Conservation (phyloP, 1,140 invertebrate genomes). For the Mylabris phalerata region DNA sequence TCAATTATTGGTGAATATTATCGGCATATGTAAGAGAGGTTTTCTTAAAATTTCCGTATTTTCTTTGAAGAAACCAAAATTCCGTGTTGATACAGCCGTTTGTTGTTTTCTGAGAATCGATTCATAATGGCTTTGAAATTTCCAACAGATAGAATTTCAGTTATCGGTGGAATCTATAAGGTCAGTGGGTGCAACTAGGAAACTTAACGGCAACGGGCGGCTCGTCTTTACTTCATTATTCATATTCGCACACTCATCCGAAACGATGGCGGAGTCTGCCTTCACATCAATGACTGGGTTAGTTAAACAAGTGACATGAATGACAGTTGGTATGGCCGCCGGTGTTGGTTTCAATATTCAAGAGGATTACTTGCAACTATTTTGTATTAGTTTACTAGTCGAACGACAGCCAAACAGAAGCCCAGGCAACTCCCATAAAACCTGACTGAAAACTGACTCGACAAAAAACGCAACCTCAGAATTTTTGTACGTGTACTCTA, state of each 20-base stretch:
- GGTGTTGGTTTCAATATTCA: slow-evolving; percentile 26
- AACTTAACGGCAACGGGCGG: slow-evolving; percentile 12
- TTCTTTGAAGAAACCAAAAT: too few relatives aligned
- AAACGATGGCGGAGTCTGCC: slow-evolving; percentile 22
- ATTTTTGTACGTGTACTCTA: background rate
- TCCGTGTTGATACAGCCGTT: too few relatives aligned
- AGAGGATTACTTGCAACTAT: slow-evolving; percentile 34
- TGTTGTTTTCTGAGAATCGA: too few relatives aligned
- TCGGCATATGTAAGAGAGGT: background rate
- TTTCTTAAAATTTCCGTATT: too few relatives aligned
- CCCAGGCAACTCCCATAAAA: background rate
- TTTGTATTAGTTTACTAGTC: background rate
- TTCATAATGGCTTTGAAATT: too few relatives aligned
- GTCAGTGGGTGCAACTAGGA: slow-evolving; percentile 1
- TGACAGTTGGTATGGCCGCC: slow-evolving; percentile 36
- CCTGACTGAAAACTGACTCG: background rate
- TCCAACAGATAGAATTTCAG: too few relatives aligned
- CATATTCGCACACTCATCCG: slow-evolving; percentile 35
- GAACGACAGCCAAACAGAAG: slow-evolving; percentile 10
- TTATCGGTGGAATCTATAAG: background rate
- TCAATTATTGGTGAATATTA: slow-evolving; percentile 37
- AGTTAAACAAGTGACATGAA: slow-evolving; percentile 35
- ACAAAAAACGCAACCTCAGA: background rate
- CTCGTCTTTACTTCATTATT: slow-evolving; percentile 35
- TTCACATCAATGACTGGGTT: slow-evolving; percentile 31